Conservation (phyloP, 2,888 invertebrate species). For the Terebella lapidaria region DNA sequence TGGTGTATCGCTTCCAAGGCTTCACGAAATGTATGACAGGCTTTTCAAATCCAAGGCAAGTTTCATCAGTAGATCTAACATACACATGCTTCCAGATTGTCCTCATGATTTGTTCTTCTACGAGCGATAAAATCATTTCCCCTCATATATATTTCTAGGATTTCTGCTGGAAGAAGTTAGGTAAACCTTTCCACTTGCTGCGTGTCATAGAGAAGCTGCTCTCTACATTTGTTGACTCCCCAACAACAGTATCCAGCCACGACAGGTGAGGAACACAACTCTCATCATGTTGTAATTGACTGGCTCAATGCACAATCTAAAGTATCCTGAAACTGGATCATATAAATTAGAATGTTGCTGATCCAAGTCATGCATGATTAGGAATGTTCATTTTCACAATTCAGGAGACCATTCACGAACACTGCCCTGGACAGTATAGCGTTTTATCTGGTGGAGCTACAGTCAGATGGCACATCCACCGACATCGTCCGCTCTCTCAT, state of each 20-base stretch:
- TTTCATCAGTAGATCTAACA: too few relatives aligned
- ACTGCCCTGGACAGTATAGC: constrained; percentile 72
- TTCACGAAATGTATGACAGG: constrained; percentile 76
- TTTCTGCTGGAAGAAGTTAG: constrained; percentile 77
- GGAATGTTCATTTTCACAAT: too few relatives aligned
- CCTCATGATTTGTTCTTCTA: too few relatives aligned
- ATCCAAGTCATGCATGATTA: background rate
- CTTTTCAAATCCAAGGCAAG: constrained; percentile 49
- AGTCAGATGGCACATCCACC: constrained; percentile 60
- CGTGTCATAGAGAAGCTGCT: constrained; percentile 71
- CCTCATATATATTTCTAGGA: too few relatives aligned
- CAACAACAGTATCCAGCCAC: constrained; percentile 59
- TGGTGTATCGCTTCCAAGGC: constrained; percentile 70
- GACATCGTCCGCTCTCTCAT: constrained; percentile 65
- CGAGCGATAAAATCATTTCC: too few relatives aligned
- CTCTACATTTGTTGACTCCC: constrained; percentile 64
- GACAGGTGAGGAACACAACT: constrained; percentile 56
- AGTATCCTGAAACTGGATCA: too few relatives aligned
- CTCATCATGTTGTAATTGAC: too few relatives aligned
- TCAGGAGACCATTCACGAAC: constrained; percentile 65
- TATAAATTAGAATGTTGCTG: background rate
- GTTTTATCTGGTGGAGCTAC: constrained; percentile 69
- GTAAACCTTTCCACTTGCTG: constrained; percentile 80
- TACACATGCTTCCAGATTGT: too few relatives aligned
- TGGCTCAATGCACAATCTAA: too few relatives aligned